Percentiles rank a stretch among this genome's conserved stretches.
phyloP scores from a whole-genome alignment of 2,797 vertebrate species.

The Onychomys torridus region DNA sequence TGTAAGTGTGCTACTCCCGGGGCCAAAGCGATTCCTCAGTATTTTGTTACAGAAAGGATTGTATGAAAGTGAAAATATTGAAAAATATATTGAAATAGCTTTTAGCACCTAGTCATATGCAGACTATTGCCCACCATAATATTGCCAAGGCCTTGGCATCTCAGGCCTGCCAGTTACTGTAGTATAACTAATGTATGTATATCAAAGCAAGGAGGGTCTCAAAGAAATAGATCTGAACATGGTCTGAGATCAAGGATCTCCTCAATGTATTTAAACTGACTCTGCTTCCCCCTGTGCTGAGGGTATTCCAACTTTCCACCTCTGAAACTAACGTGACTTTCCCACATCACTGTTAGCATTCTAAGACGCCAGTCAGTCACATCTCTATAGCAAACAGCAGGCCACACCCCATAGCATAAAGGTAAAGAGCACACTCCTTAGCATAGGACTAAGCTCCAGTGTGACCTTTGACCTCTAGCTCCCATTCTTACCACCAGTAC shows the following conservation, averaged over 20 bases:
- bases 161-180: background rate
- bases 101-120: background rate
- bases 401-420: background rate
- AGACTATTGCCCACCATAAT: background rate
- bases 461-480: background rate
- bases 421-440: background rate
- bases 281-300: background rate
- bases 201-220: background rate
- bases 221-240: background rate
- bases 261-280: background rate
- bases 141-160: background rate
- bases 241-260: background rate
- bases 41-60: background rate
- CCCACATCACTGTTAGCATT: background rate
- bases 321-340: background rate
- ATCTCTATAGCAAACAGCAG: background rate
- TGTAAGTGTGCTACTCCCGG: background rate
- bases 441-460: background rate
- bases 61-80: background rate
- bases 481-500: background rate
- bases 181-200: background rate
- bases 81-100: background rate
- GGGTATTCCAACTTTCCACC: background rate
- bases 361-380: background rate
- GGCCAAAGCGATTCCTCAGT: background rate